Evolutionary conservation across 2,797 vertebrate genomes (phyloP), one percentile per base, ranked within the genome.

Genomic region (Rhinogobio ventralis): DNA sequence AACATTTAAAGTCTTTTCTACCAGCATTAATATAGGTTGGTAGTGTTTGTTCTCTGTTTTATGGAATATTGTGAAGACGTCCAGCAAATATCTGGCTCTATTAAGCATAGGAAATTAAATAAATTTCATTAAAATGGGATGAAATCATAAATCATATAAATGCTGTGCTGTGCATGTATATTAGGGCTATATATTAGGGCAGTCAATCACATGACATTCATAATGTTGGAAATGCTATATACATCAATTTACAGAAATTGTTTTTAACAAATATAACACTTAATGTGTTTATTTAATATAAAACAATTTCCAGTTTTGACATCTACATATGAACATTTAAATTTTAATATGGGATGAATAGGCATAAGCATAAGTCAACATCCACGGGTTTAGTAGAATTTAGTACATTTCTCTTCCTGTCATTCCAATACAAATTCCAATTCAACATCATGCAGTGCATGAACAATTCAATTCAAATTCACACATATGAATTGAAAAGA

Each of bases 1-100:
- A 83, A 66, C 71, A 75, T 83, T 82, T 74, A 39, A 51, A 64
- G 23, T 75, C 6, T 19, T 36, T 73, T 83, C 45, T 51, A 66
- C 71, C 23, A 20, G 30, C 30, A 42, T 75, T 75, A 75, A 83
- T 53, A 83, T 75, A 83, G 45, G 45, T 53, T 42, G 30, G 39
- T 51, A 5, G 19, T 83, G 71, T 66, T 83, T 75, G 71, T 51
- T 83, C 57, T 83, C 9, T 33, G 45, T 23, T 66, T 82, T 66
- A 82, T 28, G 30, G 13, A 66, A 83, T 66, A 25, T 46, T 51
- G 25, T 36, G 30, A 66, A 64, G 60, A 64, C 9, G 5, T 36
- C 42, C 11, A 3, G 13, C 20, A 73, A 25, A 46, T 36, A 53
- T 74, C 45, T 25, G 45, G 74, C 23, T 60, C 33, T 76, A 75